Evolutionary conservation across 2,113 vertebrate genomes (phyloP).

Genomic region (Labeo rohita): DNA sequence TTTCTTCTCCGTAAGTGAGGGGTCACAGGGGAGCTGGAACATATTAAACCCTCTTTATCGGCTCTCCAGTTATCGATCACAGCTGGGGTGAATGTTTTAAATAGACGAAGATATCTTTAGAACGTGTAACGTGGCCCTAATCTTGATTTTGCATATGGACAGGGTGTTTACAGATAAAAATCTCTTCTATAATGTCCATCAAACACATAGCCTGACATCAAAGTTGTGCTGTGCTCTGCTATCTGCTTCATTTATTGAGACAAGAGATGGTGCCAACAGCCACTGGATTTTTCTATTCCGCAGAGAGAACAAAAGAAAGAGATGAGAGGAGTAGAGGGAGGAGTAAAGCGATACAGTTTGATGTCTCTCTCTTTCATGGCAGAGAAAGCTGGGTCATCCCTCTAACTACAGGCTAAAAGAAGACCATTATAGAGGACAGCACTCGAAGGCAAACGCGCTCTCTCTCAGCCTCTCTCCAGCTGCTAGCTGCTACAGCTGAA

Average conservation of each 20-base stretch:
- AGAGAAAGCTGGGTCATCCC: slow-evolving; percentile 50
- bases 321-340: not conserved
- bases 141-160: not conserved
- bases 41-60: slow-evolving; percentile 29
- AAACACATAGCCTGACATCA: slow-evolving; percentile 7
- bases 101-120: not conserved
- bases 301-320: slow-evolving; percentile 19
- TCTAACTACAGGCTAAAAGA: slow-evolving; percentile 39
- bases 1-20: slow-evolving; percentile 14
- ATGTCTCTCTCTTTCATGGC: slow-evolving; percentile 35
- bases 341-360: slow-evolving; percentile 18
- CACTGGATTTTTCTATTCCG: not conserved
- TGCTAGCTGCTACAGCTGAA: not conserved
- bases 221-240: slow-evolving; percentile 9
- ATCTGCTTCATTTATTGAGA: not conserved
- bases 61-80: slow-evolving; percentile 29
- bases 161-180: not conserved
- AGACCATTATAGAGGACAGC: slow-evolving; percentile 48
- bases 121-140: not conserved
- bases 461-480: not conserved
- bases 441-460: slow-evolving; percentile 17
- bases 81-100: slow-evolving; percentile 2
- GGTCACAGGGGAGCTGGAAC: slow-evolving; percentile 27
- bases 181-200: not conserved
- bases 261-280: not conserved